phyloP scores from a whole-genome alignment of 2,888 invertebrate genomes.

The Tetramorium bicarinatum region DNA sequence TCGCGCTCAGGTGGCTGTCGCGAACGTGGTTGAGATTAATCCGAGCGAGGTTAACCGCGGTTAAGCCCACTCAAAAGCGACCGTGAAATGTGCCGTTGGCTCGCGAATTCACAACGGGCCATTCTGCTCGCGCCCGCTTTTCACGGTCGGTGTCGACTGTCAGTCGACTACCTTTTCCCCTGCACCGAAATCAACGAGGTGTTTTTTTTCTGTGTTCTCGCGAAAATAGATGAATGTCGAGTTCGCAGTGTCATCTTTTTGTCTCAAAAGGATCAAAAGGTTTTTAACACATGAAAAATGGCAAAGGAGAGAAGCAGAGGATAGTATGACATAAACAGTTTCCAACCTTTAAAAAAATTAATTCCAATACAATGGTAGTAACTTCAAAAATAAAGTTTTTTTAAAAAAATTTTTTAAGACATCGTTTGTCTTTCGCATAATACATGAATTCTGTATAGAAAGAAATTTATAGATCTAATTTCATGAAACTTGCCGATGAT shows the following conservation, averaged over 20 bases:
- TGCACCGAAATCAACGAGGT: constrained; percentile 76
- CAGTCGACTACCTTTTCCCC: constrained; percentile 67
- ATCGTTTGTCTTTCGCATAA: not conserved
- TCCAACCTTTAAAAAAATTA: constrained; percentile 12
- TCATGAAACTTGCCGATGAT: not conserved
- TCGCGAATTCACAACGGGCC: constrained; percentile 47
- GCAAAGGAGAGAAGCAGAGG: constrained; percentile 24
- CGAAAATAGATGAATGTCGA: not conserved
- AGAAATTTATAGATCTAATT: not conserved
- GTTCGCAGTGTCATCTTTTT: not conserved
- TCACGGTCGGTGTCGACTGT: constrained; percentile 64
- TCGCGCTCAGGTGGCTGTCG: constrained; percentile 73
- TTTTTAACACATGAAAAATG: constrained; percentile 75
- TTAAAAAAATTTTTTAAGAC: not conserved
- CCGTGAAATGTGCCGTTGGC: constrained; percentile 59
- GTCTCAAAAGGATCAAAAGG: constrained; percentile 56
- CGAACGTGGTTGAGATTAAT: constrained; percentile 80
- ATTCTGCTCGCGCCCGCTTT: constrained; percentile 47
- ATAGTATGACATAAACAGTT: constrained; percentile 73
- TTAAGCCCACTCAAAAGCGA: constrained; percentile 75
- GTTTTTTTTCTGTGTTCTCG: not conserved
- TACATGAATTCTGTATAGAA: not conserved
- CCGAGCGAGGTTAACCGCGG: constrained; percentile 76
- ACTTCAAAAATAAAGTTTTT: constrained; percentile 6
- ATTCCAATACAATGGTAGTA: not conserved